Conservation (phyloP, 2,113 vertebrate species). For the Trichechus manatus region DNA sequence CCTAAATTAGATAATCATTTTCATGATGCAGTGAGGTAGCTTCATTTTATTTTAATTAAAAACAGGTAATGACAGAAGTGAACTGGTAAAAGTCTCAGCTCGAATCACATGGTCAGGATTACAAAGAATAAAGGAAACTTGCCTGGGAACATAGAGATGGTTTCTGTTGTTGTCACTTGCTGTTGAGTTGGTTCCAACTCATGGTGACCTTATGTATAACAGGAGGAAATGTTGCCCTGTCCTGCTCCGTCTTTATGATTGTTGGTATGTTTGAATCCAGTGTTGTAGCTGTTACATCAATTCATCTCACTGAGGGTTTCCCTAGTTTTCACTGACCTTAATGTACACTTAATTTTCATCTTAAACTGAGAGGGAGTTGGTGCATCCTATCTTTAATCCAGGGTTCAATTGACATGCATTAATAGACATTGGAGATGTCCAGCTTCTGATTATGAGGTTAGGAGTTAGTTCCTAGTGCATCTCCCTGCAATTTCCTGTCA, state of each 20-base stretch:
- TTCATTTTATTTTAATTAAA: constrained; percentile 75
- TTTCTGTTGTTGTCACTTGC: not conserved
- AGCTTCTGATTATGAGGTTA: not conserved
- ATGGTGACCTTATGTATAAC: not conserved
- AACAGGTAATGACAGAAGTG: constrained; percentile 30
- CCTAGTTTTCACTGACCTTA: not conserved
- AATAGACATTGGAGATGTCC: not conserved
- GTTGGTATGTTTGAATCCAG: not conserved
- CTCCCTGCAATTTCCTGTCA: not conserved
- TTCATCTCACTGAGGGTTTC: not conserved
- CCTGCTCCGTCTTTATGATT: not conserved
- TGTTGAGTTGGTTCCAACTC: not conserved
- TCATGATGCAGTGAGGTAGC: not conserved
- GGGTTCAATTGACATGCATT: not conserved
- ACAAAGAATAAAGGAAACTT: not conserved
- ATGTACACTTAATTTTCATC: not conserved
- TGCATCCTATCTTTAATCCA: not conserved
- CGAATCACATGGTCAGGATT: not conserved
- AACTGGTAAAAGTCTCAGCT: not conserved
- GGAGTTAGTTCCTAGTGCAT: not conserved
- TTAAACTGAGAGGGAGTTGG: not conserved
- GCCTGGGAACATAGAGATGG: not conserved
- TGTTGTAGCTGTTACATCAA: not conserved
- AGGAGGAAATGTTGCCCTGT: not conserved
- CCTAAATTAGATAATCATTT: constrained; percentile 58